phyloP scores from a whole-genome alignment of 2,888 invertebrate species.

The Drosophila acutilabella region DNA sequence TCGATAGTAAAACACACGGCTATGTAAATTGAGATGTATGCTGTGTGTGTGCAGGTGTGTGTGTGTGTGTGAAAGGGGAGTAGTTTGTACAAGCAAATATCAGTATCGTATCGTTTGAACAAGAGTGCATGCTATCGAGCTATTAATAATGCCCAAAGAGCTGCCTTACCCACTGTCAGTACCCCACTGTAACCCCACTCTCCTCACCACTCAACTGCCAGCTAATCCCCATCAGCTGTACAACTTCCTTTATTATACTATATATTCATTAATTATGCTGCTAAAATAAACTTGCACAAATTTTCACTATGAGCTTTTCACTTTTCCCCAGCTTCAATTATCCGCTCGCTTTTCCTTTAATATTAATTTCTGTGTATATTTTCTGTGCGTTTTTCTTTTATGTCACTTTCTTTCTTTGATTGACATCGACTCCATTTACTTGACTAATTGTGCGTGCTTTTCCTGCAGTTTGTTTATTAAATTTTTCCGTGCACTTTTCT shows the following conservation, averaged over 20 bases:
- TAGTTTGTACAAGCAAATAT: conserved; percentile 46
- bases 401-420: not conserved
- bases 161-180: not conserved
- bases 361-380: not conserved
- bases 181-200: not conserved
- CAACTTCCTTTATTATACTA: conserved; percentile 4
- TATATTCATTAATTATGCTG: conserved; percentile 19
- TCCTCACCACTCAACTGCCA: conserved; percentile 9
- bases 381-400: not conserved
- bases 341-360: not conserved
- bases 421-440: conserved; percentile 7
- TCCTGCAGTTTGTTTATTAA: not conserved
- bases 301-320: not conserved
- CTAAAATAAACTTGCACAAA: not conserved
- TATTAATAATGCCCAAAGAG: conserved; percentile 51
- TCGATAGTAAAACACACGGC: conserved; percentile 91
- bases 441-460: conserved; percentile 22
- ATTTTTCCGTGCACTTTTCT: not conserved
- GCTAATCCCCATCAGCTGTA: conserved; percentile 10
- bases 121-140: conserved; percentile 42
- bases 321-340: not conserved
- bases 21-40: conserved; percentile 90
- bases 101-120: conserved; percentile 41
- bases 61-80: conserved; percentile 11
- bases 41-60: conserved; percentile 69